Base-by-base conservation (phyloP, 2,797 vertebrate genomes). In the Sphaeramia orbicularis region DNA sequence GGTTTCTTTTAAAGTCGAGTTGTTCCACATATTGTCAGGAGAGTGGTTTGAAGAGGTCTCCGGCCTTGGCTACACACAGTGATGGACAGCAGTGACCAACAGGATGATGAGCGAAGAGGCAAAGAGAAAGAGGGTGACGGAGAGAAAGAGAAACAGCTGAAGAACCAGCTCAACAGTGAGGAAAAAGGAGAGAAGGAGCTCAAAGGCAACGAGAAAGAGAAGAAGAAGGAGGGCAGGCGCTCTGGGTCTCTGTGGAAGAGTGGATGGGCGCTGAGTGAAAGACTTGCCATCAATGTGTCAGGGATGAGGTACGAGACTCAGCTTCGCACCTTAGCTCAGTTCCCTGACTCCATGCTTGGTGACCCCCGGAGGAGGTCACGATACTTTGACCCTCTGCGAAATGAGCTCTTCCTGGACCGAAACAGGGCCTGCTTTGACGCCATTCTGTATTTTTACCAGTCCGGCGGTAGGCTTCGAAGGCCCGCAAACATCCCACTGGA, bases 381-480 rank as follows among this genome's bases (percentile, higher is more conserved):
- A 3, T 97, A 95, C 88, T 98, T 95, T 44, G 96, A 97, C 91
- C 94, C 95, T 0, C 86, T 92, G 6, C 93, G 95, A 52, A 94
- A 95, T 0, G 96, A 97, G 68, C 94, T 95, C 1, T 97, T 98
- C 87, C 92, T 98, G 83, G 96, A 98, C 82, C 94, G 96, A 0
- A 97, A 96, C 74, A 92, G 96, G 43, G 95, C 95, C 78, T 96
- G 95, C 82, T 98, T 97, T 45, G 96, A 97, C 19, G 95, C 96
- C 18, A 95, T 97, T 71, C 91, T 98, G 16, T 96, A 97, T 68
- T 98, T 96, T 57, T 98, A 98, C 89, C 96, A 98, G 63, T 96
- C 95, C 0, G 96, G 96, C 0, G 96, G 96, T 0, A 77, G 96
- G 44, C 93, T 97, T 10, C 87, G 96, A 0, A 83, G 96, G 0